Evolutionary conservation across 2,797 vertebrate species (phyloP), one percentile per base, ranked within the genome.

Genomic region (Chaetophractus vellerosus): DNA sequence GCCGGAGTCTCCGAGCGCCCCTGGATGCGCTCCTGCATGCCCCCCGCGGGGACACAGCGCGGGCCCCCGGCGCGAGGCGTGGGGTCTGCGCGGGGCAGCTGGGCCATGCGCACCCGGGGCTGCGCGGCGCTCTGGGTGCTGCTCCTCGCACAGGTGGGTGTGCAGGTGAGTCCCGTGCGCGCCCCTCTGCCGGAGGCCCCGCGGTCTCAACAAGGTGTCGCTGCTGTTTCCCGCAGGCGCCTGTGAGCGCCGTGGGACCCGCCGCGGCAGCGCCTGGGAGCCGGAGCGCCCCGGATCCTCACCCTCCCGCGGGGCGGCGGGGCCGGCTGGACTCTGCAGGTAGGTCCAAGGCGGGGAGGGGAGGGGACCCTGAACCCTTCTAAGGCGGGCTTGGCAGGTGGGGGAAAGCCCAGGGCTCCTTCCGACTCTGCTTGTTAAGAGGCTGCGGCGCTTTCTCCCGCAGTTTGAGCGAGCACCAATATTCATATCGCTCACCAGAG

Each of bases 241-340:
- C 96, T 97, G 98, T 75, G 87, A 61, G 92, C 95, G 93, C 94
- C 83, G 19, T 19, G 81, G 95, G 59, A 94, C 41, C 89, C 80
- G 33, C 80, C 69, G 80, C 68, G 1, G 72, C 89, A 31, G 83
- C 50, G 36, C 24, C 90, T 0, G 61, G 71, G 68, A 95, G 74
- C 91, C 64, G 15, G 6, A 63, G 61, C 80, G 81, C 19, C 69
- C 69, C 3, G 8, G 86, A 68, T 21, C n/a, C 86, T 19, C 52
- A 82, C 2, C 28, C 72, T 4, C 57, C 88, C n/a, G 36, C 82
- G 5, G 93, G 96, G 63, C 69, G 8, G 75, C 31, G 72, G 23
- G 84, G 57, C 74, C 90, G 96, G 72, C 75, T 41, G 57, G 93
- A 89, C 15, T 50, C 38, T 23, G 89, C 69, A 36, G 98, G 98